A percentile compares a stretch with the other conserved stretches of the same genome.
Evolutionary conservation across 2,888 invertebrate species (phyloP).

Genomic region (Branchipolynoe longqiensis): DNA sequence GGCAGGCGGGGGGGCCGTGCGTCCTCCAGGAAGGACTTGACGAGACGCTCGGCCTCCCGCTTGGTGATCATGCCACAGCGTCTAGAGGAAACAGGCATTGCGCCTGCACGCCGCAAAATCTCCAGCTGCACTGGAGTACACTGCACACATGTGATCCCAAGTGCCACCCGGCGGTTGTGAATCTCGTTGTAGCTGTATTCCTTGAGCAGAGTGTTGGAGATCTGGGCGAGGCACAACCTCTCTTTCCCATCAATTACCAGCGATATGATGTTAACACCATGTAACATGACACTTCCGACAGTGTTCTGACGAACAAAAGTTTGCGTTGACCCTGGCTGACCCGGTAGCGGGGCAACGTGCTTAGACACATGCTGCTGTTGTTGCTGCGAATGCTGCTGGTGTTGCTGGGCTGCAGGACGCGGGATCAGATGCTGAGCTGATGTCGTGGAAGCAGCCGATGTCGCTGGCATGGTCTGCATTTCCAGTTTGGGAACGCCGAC

Average conservation of each 20-base stretch:
- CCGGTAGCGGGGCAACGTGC: not conserved
- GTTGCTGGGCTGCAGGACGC: conserved; percentile 7
- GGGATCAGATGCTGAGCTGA: conserved; percentile 14
- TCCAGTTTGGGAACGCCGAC: conserved; percentile 8
- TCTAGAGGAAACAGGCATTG: conserved; percentile 82
- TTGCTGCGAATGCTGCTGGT: not conserved
- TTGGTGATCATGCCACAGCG: conserved; percentile 94
- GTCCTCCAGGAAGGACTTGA: conserved; percentile 95
- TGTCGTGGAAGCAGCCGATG: not conserved
- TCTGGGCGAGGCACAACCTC: conserved; percentile 96
- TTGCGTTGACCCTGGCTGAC: not conserved
- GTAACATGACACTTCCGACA: conserved; percentile 91
- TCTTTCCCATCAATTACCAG: conserved; percentile 95
- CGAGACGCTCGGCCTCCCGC: conserved; percentile 93
- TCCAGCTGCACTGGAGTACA: conserved; percentile 98
- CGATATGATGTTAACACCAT: conserved; percentile 96
- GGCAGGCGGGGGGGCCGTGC: conserved; percentile 86
- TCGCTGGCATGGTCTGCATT: not conserved
- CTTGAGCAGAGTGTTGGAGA: conserved; percentile 96
- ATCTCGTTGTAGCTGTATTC: conserved; percentile 99
- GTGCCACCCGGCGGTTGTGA: conserved; percentile 92
- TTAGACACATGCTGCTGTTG: conserved; percentile 22
- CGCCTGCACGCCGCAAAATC: conserved; percentile 92
- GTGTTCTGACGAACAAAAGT: conserved; percentile 68
- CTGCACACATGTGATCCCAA: conserved; percentile 93